Percentiles rank a stretch among this genome's conserved stretches.
Evolutionary conservation across 1,140 invertebrate genomes (phyloP).

Genomic region (Uloborus diversus): DNA sequence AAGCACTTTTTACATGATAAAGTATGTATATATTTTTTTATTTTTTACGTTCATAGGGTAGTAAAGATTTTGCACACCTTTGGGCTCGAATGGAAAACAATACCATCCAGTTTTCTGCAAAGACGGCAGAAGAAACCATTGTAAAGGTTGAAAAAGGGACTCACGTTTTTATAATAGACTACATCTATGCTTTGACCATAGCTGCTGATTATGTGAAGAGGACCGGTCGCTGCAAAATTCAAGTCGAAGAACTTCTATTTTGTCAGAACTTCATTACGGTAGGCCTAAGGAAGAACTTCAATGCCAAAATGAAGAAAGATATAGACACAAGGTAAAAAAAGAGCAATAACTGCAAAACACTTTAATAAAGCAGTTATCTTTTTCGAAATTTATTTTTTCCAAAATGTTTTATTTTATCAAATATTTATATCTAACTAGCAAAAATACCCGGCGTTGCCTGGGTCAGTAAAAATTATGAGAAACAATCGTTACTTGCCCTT

Average conservation of each 20-base stretch:
- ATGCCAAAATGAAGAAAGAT: background rate
- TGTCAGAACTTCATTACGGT: constrained; percentile 28
- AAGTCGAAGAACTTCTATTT: constrained; percentile 17
- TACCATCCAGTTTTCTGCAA: background rate
- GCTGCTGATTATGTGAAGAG: background rate
- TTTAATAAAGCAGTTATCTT: too few species aligned
- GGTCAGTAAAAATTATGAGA: too few species aligned
- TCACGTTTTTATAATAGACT: constrained; percentile 21
- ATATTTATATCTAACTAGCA: too few species aligned
- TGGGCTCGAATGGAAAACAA: constrained; percentile 25
- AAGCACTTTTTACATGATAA: too few species aligned
- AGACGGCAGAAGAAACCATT: constrained; percentile 3
- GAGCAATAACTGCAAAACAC: too few species aligned
- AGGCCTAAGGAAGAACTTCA: constrained; percentile 1
- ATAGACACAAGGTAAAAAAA: background rate
- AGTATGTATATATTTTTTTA: too few species aligned
- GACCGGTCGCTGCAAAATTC: background rate
- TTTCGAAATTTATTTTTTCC: too few species aligned
- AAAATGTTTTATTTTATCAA: too few species aligned
- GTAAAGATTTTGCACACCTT: background rate
- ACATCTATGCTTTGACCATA: constrained; percentile 8
- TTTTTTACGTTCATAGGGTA: background rate
- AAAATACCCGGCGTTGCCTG: too few species aligned
- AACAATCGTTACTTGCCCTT: too few species aligned
- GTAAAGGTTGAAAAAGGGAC: constrained; percentile 26